These are phyloP conservation scores for Anthoptus insignis DNA, from an alignment of 2,888 invertebrate genomes.

Conservation along the genomic window DNA sequence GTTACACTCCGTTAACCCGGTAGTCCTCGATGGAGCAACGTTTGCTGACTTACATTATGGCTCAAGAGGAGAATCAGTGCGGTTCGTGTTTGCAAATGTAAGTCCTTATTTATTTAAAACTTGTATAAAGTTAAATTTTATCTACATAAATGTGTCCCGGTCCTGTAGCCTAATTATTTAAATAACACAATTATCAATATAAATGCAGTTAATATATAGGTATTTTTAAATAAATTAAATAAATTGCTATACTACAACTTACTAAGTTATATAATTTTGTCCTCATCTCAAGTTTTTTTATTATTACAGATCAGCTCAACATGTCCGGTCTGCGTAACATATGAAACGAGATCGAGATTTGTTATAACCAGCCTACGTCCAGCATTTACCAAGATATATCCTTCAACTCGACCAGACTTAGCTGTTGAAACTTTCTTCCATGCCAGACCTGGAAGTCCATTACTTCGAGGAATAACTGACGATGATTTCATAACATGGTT, in stretches of 20 bases:
- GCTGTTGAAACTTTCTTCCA: conserved; percentile 90
- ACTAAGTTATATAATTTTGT: no score
- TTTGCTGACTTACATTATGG: conserved; percentile 88
- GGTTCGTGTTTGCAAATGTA: conserved; percentile 90
- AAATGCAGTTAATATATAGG: no score
- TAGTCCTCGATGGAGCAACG: conserved; percentile 85
- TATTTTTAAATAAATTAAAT: no score
- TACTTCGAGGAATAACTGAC: conserved; percentile 88
- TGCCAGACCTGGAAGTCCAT: conserved; percentile 85
- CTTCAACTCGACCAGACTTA: conserved; percentile 87
- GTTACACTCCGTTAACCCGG: conserved; percentile 83
- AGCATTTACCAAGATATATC: conserved; percentile 88
- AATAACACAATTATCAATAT: no score
- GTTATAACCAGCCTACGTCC: conserved; percentile 88
- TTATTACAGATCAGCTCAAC: conserved; percentile 82
- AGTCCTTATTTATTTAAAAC: conserved; percentile 61
- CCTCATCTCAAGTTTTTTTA: no score
- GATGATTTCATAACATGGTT: conserved; percentile 90
- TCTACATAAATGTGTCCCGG: no score
- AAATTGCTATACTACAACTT: no score
- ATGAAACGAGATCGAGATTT: conserved; percentile 86
- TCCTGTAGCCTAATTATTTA: no score
- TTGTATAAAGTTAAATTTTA: no score
- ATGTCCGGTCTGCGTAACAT: conserved; percentile 89
- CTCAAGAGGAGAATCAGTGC: conserved; percentile 87